Conservation (phyloP, 2,797 vertebrate species). For the Denticeps clupeoides region DNA sequence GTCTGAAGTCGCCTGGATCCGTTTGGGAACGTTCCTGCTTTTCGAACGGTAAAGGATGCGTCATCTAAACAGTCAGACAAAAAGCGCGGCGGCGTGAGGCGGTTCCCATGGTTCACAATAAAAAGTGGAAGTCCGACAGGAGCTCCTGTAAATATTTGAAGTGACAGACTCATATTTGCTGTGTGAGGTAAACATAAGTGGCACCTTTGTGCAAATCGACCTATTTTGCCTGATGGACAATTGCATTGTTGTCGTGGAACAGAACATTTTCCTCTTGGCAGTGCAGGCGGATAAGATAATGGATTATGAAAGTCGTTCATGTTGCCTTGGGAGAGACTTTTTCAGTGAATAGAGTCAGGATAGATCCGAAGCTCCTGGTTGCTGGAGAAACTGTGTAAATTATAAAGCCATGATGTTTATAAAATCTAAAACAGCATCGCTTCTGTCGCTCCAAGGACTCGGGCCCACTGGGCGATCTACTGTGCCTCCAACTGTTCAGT, state of each 20-base stretch:
- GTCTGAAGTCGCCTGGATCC: too few relatives aligned
- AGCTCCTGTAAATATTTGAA: constrained; percentile 58
- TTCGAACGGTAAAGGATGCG: constrained; percentile 44
- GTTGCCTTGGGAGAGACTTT: too few relatives aligned
- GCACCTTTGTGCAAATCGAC: not conserved
- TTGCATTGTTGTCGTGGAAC: too few relatives aligned
- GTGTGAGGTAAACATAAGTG: constrained; percentile 13
- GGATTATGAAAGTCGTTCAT: too few relatives aligned
- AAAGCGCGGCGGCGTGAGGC: constrained; percentile 9
- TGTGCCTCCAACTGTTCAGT: too few relatives aligned
- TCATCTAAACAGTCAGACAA: constrained; percentile 48
- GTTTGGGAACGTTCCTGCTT: not conserved
- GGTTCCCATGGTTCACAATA: constrained; percentile 16
- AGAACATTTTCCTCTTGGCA: too few relatives aligned
- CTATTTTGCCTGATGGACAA: not conserved
- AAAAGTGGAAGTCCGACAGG: constrained; percentile 40
- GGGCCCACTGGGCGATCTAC: too few relatives aligned
- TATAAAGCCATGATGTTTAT: not conserved
- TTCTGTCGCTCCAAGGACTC: not conserved
- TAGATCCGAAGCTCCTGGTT: not conserved
- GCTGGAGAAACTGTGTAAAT: constrained; percentile 3
- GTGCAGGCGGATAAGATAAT: too few relatives aligned
- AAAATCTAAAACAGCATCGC: not conserved
- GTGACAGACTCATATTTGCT: constrained; percentile 30
- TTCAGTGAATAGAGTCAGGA: not conserved